A percentile compares a stretch with the other conserved stretches of the same genome.
Conservation (phyloP, 2,888 invertebrate species). For the Geotrupes spiniger region DNA sequence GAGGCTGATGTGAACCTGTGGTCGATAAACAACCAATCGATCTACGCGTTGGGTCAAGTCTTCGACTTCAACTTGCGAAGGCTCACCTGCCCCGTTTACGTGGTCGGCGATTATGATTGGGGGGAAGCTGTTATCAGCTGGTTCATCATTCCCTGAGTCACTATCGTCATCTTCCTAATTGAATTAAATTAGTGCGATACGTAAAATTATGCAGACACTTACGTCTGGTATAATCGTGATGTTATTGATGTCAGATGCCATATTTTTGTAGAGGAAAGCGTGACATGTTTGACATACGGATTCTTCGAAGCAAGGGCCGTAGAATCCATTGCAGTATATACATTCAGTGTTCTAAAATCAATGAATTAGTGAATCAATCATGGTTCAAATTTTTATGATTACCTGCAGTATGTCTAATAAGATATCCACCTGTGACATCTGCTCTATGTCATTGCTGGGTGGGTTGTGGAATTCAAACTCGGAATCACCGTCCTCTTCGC, state of each 20-base stretch:
- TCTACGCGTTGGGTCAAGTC: slow-evolving; percentile 30
- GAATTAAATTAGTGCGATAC: not conserved
- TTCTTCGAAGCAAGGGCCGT: slow-evolving; percentile 87
- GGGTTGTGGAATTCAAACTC: not conserved
- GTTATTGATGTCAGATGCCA: slow-evolving; percentile 42
- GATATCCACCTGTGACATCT: not conserved
- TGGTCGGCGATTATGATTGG: slow-evolving; percentile 18
- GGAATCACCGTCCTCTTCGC: not conserved
- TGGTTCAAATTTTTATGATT: not conserved
- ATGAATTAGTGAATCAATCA: slow-evolving; percentile 12
- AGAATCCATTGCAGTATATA: slow-evolving; percentile 86
- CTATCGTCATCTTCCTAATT: slow-evolving; percentile 64
- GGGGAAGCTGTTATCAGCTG: slow-evolving; percentile 60
- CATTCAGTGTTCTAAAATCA: slow-evolving; percentile 65
- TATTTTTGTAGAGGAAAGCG: slow-evolving; percentile 83
- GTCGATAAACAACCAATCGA: slow-evolving; percentile 28
- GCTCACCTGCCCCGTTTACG: slow-evolving; percentile 24
- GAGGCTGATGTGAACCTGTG: slow-evolving; percentile 32
- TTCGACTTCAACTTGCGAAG: slow-evolving; percentile 27
- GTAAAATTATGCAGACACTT: slow-evolving; percentile 11
- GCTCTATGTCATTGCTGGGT: not conserved
- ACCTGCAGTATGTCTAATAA: not conserved
- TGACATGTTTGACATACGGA: slow-evolving; percentile 92
- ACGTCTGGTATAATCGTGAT: slow-evolving; percentile 49
- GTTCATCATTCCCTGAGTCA: slow-evolving; percentile 92